Evolutionary conservation across 2,888 invertebrate genomes (phyloP), one percentile per base, ranked within the genome.

Genomic region (Margaritifera margaritifera): DNA sequence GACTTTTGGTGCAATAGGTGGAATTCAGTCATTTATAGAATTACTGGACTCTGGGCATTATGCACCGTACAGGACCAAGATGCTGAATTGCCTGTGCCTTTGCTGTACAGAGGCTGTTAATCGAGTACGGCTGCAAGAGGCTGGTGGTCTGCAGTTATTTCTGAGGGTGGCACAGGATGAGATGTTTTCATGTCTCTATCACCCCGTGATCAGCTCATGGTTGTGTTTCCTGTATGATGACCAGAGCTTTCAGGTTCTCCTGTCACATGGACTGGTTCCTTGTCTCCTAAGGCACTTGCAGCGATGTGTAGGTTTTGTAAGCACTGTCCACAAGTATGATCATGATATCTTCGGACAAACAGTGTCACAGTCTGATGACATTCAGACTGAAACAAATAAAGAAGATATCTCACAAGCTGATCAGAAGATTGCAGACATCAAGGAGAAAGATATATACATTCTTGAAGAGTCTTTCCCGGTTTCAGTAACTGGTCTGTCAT

Each of bases 211-310:
- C 19, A 89, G 91, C 66, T 92, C 93, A 1, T 88, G 94, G 2
- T 88, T 92, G n/a, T 92, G 93, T 80, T 94, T 93, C 82, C 90
- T 93, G 31, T 93, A 92, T 82, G 93, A 94, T 85, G 92, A 93
- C 72, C 88, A 89, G n/a, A 92, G 93, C 89, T 87, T 92, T 18
- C 75, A 84, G 42, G 85, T 90, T 60, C 89, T 92, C 83, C 80
- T 91, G 5, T 89, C 89, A 25, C 84, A 90, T 68, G 91, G 91
- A 18, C 78, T 92, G 19, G 84, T 92, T 15, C 84, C 87, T 53
- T 80, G 91, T 53, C 78, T 92, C 8, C 83, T 90, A 2, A 79
- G 84, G 5, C 90, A 90, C 74, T 80, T 92, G 31, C 79, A 82
- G 68, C 64, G 77, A 20, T 82, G 78, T 61, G 77, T 82, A 53